Percentiles rank a stretch among this genome's conserved stretches.
phyloP scores from a whole-genome alignment of 2,888 invertebrate species.

The Helleia helle region DNA sequence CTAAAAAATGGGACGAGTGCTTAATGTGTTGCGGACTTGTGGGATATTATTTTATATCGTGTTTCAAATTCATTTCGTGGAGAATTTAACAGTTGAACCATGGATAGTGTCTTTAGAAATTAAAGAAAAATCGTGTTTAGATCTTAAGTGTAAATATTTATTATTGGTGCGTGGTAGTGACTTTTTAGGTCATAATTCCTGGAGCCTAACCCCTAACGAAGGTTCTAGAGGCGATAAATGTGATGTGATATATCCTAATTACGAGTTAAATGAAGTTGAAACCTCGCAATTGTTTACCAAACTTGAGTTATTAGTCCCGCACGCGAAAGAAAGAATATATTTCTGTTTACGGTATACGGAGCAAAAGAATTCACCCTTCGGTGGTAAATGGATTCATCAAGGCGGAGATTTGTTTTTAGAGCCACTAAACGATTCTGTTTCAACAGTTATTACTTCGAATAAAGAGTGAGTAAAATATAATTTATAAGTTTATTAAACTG shows the following conservation, averaged over 20 bases:
- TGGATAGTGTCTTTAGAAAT: slow-evolving; percentile 28
- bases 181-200: slow-evolving; percentile 55
- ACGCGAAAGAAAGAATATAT: slow-evolving; percentile 36
- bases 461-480: slow-evolving; percentile 3
- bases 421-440: slow-evolving; percentile 29
- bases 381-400: slow-evolving; percentile 67
- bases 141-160: slow-evolving; percentile 60
- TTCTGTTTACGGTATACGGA: slow-evolving; percentile 45
- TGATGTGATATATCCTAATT: slow-evolving; percentile 48
- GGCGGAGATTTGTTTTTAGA: slow-evolving; percentile 56
- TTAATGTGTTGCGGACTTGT: slow-evolving; percentile 63
- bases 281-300: slow-evolving; percentile 39
- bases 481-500: not conserved
- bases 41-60: slow-evolving; percentile 48
- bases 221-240: slow-evolving; percentile 43
- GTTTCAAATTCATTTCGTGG: slow-evolving; percentile 34
- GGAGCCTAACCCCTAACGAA: slow-evolving; percentile 49
- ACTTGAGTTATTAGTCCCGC: slow-evolving; percentile 42
- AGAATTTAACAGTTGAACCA: slow-evolving; percentile 20
- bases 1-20: slow-evolving; percentile 48
- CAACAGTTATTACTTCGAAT: slow-evolving; percentile 2
- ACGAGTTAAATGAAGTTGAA: slow-evolving; percentile 49
- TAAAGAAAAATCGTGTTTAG: slow-evolving; percentile 25
- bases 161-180: slow-evolving; percentile 51
- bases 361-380: slow-evolving; percentile 35